Evolutionary conservation across 2,797 vertebrate species (phyloP), one percentile per base, ranked within the genome.

Genomic region (Onychomys torridus): DNA sequence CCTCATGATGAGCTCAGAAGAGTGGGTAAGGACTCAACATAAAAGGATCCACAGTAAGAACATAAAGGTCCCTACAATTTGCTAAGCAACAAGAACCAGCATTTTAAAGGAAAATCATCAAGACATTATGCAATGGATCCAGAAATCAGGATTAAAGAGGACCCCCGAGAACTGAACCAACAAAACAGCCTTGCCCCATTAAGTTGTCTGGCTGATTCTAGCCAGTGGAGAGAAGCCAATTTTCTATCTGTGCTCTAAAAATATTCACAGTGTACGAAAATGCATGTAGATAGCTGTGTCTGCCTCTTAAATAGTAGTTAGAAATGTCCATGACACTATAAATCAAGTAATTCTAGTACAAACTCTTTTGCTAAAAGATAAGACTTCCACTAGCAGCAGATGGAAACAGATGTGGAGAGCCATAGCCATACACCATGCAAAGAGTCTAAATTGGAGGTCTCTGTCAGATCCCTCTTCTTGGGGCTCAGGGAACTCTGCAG

Each of bases 101-200:
- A 12, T 73, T 93, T 76, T 69, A 92, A 73, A 97, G 83, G 61
- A 91, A 97, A 90, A 46, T 43, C 40, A 96, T 90, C 63, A 96
- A 93, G 92, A 96, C 57, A 55, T 46, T 57, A 67, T 77, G 82
- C 40, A 94, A 88, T 85, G 27, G 34, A 82, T 93, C 76, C 81
- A 96, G 92, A 95, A 95, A 93, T 93, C 82, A 92, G 32, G 4
- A 85, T 49, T 75, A 92, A 86, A 87, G 32, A 92, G 23, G 52
- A 63, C 23, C 67, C 57, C 84, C 88, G 71, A 94, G 61, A 95
- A 96, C 9, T 65, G 40, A 90, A 88, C 40, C 65, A 85, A 94
- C 25, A 92, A 94, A 96, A 91, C 71, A 82, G 59, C 19, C 75
- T n/a, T 69, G n/a, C 49, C 77, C 55, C 63, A 65, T 92, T 83